These are phyloP conservation scores for Eulacestoma nigropectus DNA, from an alignment of 2,113 vertebrate species.

Conservation along the genomic window DNA sequence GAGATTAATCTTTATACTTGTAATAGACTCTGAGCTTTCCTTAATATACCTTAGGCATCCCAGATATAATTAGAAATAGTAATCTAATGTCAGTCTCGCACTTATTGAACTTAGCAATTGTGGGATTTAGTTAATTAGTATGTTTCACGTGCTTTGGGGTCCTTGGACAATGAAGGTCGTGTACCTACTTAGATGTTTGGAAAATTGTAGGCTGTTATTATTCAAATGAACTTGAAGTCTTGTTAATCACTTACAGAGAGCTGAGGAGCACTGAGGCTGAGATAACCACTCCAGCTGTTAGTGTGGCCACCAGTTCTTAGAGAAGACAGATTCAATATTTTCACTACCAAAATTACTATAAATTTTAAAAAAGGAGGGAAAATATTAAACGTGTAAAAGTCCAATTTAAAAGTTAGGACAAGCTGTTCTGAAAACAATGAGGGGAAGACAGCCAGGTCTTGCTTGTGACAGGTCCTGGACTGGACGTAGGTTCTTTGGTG, in stretches of 20 bases:
- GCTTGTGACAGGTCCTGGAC: not conserved
- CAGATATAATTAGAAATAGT: constrained; percentile 43
- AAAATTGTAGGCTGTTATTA: constrained; percentile 8
- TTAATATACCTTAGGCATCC: constrained; percentile 19
- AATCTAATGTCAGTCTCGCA: not conserved
- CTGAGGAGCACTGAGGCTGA: not conserved
- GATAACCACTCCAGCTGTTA: not conserved
- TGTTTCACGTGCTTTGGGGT: not conserved
- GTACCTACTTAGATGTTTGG: not conserved
- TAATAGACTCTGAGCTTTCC: constrained; percentile 36
- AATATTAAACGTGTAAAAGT: not conserved
- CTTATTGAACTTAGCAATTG: not conserved
- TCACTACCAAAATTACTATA: not conserved
- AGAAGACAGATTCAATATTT: not conserved
- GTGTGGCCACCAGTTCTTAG: not conserved
- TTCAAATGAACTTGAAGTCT: not conserved
- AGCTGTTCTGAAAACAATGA: not conserved
- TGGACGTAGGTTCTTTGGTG: not conserved
- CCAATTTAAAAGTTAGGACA: not conserved
- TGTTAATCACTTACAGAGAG: not conserved
- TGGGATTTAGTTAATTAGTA: constrained; percentile 49
- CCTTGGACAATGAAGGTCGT: constrained; percentile 19
- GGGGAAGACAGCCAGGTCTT: not conserved
- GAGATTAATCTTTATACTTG: constrained; percentile 39
- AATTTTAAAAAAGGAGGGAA: not conserved